These are phyloP conservation scores for Drosophila mimetica DNA, from an alignment of 2,888 invertebrate genomes.

Conservation along the genomic window DNA sequence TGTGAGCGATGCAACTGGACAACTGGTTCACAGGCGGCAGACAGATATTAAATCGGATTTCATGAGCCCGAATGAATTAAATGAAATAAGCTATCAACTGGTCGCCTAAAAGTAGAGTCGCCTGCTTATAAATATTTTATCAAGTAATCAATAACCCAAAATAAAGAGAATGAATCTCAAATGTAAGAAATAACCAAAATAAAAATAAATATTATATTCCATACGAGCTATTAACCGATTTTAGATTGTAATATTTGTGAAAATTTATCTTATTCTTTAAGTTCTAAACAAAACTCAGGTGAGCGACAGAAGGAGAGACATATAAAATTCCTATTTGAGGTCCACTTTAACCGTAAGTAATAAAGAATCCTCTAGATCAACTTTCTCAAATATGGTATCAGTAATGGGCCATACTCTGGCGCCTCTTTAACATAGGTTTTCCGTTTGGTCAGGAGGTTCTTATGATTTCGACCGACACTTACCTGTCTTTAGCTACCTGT, in stretches of 20 bases:
- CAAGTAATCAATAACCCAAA: neutral
- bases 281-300: too few relatives aligned
- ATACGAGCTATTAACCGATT: too few relatives aligned
- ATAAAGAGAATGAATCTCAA: neutral
- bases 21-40: neutral
- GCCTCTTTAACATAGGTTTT: slow-evolving; percentile 53
- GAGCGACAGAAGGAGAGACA: neutral
- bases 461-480: slow-evolving; percentile 25
- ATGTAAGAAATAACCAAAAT: too few relatives aligned
- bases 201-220: too few relatives aligned
- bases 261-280: too few relatives aligned
- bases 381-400: slow-evolving; percentile 23
- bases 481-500: slow-evolving; percentile 60
- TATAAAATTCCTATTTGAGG: neutral
- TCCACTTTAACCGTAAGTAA: slow-evolving; percentile 37
- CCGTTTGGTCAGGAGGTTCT: neutral
- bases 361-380: slow-evolving; percentile 12
- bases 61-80: neutral
- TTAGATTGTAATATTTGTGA: too few relatives aligned
- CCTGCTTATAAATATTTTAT: too few relatives aligned
- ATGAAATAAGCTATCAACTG: neutral
- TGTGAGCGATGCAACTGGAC: neutral
- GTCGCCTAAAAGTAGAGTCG: too few relatives aligned
- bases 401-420: slow-evolving; percentile 49
- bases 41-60: slow-evolving; percentile 1